A percentile compares a stretch with the other conserved stretches of the same genome.
Conservation (phyloP, 2,797 vertebrate genomes). For the Spinus pinus region DNA sequence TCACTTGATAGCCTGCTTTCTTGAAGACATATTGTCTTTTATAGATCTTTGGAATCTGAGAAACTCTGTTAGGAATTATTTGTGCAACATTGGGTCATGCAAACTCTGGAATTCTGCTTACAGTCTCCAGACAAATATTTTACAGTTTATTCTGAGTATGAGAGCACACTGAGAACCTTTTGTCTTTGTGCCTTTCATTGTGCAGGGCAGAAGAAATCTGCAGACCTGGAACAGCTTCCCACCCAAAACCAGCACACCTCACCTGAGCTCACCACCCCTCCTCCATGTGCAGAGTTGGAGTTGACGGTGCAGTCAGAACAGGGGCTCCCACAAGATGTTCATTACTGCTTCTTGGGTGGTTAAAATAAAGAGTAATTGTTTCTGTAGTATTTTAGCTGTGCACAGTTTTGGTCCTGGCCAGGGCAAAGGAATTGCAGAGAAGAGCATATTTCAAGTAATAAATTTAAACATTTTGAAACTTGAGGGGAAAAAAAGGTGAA, state of each 20-base stretch:
- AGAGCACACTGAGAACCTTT: neutral
- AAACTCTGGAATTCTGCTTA: neutral
- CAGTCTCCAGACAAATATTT: neutral
- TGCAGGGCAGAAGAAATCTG: neutral
- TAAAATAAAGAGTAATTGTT: neutral
- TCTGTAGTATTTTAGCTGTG: neutral
- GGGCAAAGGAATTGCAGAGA: neutral
- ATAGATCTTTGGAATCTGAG: neutral
- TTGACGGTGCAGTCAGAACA: neutral
- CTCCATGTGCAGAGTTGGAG: neutral
- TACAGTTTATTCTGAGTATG: neutral
- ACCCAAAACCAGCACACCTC: neutral
- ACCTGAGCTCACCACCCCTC: neutral
- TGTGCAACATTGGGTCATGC: neutral
- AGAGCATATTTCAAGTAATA: neutral
- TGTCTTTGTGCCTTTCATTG: neutral
- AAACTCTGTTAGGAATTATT: neutral
- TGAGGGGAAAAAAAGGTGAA: neutral
- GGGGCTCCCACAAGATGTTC: neutral
- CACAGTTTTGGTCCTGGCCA: neutral
- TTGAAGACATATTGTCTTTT: neutral
- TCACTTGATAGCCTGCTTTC: neutral
- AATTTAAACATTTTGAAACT: slow-evolving; percentile 1
- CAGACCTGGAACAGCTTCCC: neutral
- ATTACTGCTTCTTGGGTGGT: neutral